Evolutionary conservation across 2,113 vertebrate genomes (phyloP).

Genomic region (Malurus cyaneus): DNA sequence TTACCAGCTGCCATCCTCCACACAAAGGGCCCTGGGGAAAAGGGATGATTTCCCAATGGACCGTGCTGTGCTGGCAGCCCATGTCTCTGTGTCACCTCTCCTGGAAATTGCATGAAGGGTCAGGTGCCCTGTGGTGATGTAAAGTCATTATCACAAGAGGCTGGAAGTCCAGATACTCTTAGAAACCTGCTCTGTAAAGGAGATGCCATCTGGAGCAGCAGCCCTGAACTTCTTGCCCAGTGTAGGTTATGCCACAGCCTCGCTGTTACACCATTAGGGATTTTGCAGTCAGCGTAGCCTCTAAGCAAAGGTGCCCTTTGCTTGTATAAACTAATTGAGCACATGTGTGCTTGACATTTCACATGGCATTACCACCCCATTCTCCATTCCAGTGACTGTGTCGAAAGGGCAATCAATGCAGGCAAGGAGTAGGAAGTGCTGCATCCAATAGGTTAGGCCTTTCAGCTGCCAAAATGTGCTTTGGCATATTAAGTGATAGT

Average conservation of each 20-base stretch:
- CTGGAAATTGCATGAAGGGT: background rate
- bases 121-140: background rate
- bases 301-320: conserved; percentile 39
- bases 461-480: background rate
- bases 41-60: background rate
- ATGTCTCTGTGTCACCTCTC: background rate
- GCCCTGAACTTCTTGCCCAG: background rate
- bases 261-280: background rate
- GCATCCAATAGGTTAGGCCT: background rate
- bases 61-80: background rate
- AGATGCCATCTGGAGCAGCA: background rate
- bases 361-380: background rate
- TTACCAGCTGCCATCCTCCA: background rate
- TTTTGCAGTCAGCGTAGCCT: background rate
- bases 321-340: conserved; percentile 20
- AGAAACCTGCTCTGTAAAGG: background rate
- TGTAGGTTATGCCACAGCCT: background rate
- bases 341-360: conserved; percentile 50
- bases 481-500: background rate
- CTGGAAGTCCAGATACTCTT: background rate
- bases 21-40: background rate
- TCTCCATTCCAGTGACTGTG: background rate
- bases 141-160: background rate
- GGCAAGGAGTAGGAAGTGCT: background rate
- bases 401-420: background rate